Evolutionary conservation across 2,113 vertebrate genomes (phyloP), one percentile per base, ranked within the genome.

Genomic region (Etia nguti): DNA sequence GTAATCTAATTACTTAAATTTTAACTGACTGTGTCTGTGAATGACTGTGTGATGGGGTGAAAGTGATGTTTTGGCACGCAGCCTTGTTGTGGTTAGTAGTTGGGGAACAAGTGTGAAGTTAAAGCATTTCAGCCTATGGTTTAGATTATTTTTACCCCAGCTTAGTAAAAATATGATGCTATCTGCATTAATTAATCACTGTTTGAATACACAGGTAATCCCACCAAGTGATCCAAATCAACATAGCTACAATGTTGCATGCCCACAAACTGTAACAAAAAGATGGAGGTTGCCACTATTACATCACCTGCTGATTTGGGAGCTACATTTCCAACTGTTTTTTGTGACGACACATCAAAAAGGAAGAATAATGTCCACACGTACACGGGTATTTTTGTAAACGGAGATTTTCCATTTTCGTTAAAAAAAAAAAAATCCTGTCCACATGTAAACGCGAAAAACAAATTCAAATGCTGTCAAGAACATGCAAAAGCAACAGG

Each of bases 391-490:
- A n/a, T 52, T 52, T 52, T 52, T 52, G 20, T 24, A 24, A 56
- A 6, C 3, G 12, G 22, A 56, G 54, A 24, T 56, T 56, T 55
- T 55, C 54, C 2, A 3, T 55, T 55, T 55, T 55, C 2, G 1
- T 56, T 7, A 24, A 24, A 24, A 20, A 56, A 4, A 15, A 12
- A 26, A 56, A 3, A 56, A 15, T 56, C 55, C 13, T 22, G 11
- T 4, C 50, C 20, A 54, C 50, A 1, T 54, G 0, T 1, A 54
- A n/a, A n/a, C 10, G n/a, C 9, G 22, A 10, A 54, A 54, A 54
- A n/a, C 52, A 22, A 54, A 54, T 20, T 54, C 22, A 2, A 57
- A 57, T 4, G 7, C 12, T 57, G 55, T 26, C 12, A 57, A 26
- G 6, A 56, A 56, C 55, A 15, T 26, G 55, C 55, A 11, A 26